Evolutionary conservation across 2,797 vertebrate species (phyloP).

Genomic region (Serranus cabrilla): DNA sequence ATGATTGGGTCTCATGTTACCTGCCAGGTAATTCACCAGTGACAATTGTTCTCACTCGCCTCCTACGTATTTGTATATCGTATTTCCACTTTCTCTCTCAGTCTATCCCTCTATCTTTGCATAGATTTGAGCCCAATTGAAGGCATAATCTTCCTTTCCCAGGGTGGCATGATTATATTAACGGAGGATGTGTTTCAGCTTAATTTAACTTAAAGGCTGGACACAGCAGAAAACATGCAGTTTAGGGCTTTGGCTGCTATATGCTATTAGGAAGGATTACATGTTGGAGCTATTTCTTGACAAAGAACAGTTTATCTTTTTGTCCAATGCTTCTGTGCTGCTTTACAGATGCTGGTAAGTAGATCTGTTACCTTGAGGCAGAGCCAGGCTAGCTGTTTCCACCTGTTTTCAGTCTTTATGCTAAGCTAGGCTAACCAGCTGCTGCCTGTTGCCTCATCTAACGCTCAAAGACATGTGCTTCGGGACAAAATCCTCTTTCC

Average conservation of each 20-base stretch:
- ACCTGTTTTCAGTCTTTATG: not conserved
- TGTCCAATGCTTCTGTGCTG: not conserved
- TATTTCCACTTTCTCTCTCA: conserved; percentile 12
- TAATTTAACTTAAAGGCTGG: not conserved
- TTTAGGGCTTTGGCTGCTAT: not conserved
- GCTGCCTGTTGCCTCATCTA: not conserved
- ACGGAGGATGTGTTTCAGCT: conserved; percentile 15
- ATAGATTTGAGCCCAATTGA: conserved; percentile 18
- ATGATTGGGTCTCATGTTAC: conserved; percentile 60
- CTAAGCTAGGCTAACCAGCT: not conserved
- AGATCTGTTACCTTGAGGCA: not conserved
- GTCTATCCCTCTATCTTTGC: not conserved
- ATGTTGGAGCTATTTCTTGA: conserved; percentile 1
- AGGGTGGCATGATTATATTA: conserved; percentile 13
- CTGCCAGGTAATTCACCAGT: conserved; percentile 37
- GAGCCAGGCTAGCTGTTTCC: not conserved
- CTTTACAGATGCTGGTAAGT: not conserved
- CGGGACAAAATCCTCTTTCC: not conserved
- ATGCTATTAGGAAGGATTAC: not conserved
- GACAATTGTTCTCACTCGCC: conserved; percentile 50
- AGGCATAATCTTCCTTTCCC: conserved; percentile 4
- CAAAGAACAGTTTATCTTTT: not conserved
- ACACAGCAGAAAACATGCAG: not conserved
- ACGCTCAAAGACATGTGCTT: no score
- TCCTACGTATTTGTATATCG: conserved; percentile 28